Percentiles rank a stretch among this genome's conserved stretches.
phyloP scores from a whole-genome alignment of 2,113 vertebrate species.

The Oxygymnocypris stewartii region DNA sequence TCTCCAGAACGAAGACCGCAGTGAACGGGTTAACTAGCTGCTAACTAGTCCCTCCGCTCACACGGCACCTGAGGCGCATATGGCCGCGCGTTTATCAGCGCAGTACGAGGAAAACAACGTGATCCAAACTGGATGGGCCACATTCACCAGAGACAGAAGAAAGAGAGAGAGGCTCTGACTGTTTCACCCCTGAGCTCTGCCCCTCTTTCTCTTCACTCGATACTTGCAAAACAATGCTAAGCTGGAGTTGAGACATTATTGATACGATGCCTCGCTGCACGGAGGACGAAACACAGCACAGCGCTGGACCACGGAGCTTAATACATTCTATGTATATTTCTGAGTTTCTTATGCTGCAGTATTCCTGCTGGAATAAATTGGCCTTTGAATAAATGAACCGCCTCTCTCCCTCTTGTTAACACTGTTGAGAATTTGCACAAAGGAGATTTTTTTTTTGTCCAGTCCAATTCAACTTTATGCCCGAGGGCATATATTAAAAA shows the following conservation, averaged over 20 bases:
- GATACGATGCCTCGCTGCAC: conserved; percentile 64
- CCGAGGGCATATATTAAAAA: conserved; percentile 81
- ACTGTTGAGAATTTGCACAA: conserved; percentile 77
- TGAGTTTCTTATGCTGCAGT: conserved; percentile 69
- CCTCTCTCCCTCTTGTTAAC: conserved; percentile 78
- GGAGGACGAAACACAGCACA: conserved; percentile 62
- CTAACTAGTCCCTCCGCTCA: conserved; percentile 75
- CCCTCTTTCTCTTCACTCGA: conserved; percentile 56
- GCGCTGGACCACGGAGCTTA: conserved; percentile 70
- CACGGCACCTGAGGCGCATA: conserved; percentile 75
- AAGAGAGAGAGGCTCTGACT: conserved; percentile 64
- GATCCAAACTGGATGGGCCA: conserved; percentile 70
- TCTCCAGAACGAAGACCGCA: conserved; percentile 39
- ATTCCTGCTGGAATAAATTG: conserved; percentile 80
- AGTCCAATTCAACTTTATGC: conserved; percentile 81
- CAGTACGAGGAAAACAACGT: conserved; percentile 67
- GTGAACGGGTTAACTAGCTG: conserved; percentile 77
- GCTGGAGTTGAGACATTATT: conserved; percentile 67
- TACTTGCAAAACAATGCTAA: conserved; percentile 63
- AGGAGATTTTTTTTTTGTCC: conserved; percentile 67
- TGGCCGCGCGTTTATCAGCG: conserved; percentile 74
- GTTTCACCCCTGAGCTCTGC: conserved; percentile 68
- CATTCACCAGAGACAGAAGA: conserved; percentile 70
- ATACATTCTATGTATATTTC: conserved; percentile 76
- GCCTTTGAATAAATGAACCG: conserved; percentile 82